Evolutionary conservation across 2,797 vertebrate species (phyloP), one percentile per base, ranked within the genome.

Genomic region (Fundulus diaphanus): DNA sequence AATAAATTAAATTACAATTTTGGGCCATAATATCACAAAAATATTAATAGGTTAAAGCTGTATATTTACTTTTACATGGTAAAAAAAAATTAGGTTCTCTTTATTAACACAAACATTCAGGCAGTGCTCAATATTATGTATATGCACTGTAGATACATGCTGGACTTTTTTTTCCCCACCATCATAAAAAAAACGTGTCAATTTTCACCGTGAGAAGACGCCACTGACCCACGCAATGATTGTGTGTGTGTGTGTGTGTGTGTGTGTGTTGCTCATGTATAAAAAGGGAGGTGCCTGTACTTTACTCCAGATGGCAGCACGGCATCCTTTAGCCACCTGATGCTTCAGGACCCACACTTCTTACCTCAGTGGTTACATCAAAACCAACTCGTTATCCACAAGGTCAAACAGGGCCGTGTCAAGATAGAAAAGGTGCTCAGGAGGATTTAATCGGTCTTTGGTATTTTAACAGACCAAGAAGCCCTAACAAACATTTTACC

Each of bases 271-370:
- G 44, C 51, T 42, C 37, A 51, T 15, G 20, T 24, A 61, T 18
- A 54, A 49, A n/a, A 66, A 63, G 18, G 13, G 37, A 33, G 67
- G 27, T 68, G 73, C 72, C 0, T 6, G 12, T 12, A 77, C 37
- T 77, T 77, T 40, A 76, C 88, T 76, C 52, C 52, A 91, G 84
- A 74, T 76, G 89, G 83, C 89, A 85, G 83, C 67, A 81, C 74
- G 72, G 82, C 51, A 65, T 49, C 49, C 27, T 54, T 7, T 49
- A 68, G 56, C n/a, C 33, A 73, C 68, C 72, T 81, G 61, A 52
- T 27, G 56, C n/a, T 31, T 75, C 59, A 52, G 75, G 35, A 29
- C 9, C 8, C 3, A 35, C 42, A 0, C 68, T n/a, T 80, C 2
- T 76, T 63, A 57, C 13, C 48, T 78, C 37, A 70, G 44, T 27